Percentiles rank a stretch among this genome's conserved stretches.
Conservation (phyloP, 2,888 invertebrate genomes). For the Hydraecia micacea region DNA sequence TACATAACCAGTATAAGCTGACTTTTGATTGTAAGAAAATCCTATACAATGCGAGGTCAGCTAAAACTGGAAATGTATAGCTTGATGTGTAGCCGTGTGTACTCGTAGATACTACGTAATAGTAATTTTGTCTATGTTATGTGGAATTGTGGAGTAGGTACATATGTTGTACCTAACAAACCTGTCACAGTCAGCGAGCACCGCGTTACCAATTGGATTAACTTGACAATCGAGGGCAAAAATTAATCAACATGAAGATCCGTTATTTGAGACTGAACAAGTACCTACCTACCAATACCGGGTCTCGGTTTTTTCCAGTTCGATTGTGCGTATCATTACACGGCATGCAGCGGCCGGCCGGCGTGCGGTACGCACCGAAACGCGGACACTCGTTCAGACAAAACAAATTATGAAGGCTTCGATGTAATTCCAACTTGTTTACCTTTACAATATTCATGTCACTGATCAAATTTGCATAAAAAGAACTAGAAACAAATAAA, state of each 20-base stretch:
- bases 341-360: conserved; percentile 21
- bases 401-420: conserved; percentile 68
- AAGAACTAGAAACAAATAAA: conserved; percentile 46
- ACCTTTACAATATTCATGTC: conserved; percentile 64
- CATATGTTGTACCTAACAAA: conserved; percentile 25
- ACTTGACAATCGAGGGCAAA: conserved; percentile 75
- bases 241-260: conserved; percentile 76
- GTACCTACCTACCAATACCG: conserved; percentile 68
- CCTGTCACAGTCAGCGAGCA: conserved; percentile 7
- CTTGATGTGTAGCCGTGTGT: no score
- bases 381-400: conserved; percentile 59
- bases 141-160: not conserved
- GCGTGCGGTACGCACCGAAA: conserved; percentile 28
- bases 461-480: conserved; percentile 53
- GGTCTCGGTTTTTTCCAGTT: conserved; percentile 79
- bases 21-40: no score
- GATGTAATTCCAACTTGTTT: conserved; percentile 62
- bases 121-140: not conserved
- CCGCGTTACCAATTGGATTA: conserved; percentile 63
- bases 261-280: conserved; percentile 76
- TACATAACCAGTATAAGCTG: no score
- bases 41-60: no score
- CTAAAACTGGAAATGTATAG: no score
- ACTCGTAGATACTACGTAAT: not conserved
- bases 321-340: conserved; percentile 57